phyloP scores from a whole-genome alignment of 1,140 invertebrate genomes.

The Homarus americanus region DNA sequence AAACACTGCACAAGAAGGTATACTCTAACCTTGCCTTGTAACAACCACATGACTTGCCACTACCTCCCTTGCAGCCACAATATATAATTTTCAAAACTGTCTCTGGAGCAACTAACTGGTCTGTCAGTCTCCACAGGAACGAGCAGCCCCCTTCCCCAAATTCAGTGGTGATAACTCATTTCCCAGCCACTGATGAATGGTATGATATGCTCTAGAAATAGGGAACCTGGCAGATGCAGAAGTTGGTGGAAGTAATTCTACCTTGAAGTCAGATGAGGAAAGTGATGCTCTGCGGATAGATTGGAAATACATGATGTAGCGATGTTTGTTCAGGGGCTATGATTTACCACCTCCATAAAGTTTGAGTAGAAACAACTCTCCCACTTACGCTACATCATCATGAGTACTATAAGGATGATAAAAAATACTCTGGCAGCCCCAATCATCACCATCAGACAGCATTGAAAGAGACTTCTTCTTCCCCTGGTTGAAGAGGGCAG shows the following conservation, averaged over 20 bases:
- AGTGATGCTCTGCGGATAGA: too few species aligned
- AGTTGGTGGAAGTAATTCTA: slow-evolving; percentile 5
- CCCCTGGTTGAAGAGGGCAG: background rate
- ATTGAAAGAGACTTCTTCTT: slow-evolving; percentile 1
- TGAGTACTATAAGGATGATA: background rate
- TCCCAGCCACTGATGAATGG: slow-evolving; percentile 1
- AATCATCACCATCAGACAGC: background rate
- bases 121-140: background rate
- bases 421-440: background rate
- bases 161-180: background rate
- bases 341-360: background rate
- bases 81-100: slow-evolving; percentile 21
- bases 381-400: background rate
- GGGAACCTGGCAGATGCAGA: background rate
- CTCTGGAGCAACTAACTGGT: slow-evolving; percentile 14
- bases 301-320: background rate
- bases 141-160: background rate
- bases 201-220: background rate
- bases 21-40: slow-evolving; percentile 8
- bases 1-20: slow-evolving; percentile 4
- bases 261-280: too few species aligned
- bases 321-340: background rate
- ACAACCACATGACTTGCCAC: background rate
- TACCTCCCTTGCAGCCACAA: slow-evolving; percentile 1
- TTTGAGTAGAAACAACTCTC: slow-evolving; percentile 1